These are phyloP conservation scores for Brachionus sp. DNA, from an alignment of 1,140 invertebrate genomes.

Conservation along the genomic window DNA sequence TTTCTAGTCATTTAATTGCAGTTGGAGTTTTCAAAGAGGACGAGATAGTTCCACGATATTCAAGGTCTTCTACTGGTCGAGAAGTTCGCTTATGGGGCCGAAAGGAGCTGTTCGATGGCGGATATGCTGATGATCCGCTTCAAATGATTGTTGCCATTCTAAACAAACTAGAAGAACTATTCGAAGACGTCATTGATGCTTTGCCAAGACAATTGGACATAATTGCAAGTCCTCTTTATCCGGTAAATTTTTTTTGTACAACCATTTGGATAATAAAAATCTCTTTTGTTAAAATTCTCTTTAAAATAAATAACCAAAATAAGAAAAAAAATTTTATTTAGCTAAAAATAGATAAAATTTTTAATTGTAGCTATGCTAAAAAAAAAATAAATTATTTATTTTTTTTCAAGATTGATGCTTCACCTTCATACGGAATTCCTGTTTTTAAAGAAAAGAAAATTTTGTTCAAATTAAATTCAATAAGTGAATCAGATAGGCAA, in stretches of 20 bases:
- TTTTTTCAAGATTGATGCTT: background rate
- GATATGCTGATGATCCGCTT: constrained; percentile 9
- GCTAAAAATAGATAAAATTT: too few species aligned
- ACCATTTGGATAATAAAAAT: background rate
- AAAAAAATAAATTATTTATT: background rate
- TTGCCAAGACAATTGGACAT: constrained; percentile 29
- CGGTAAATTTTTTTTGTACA: background rate
- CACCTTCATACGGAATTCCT: background rate
- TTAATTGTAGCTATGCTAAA: too few species aligned
- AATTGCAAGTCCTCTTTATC: constrained; percentile 24
- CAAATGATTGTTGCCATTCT: background rate
- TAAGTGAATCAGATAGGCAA: constrained; percentile 33
- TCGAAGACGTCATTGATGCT: constrained; percentile 13
- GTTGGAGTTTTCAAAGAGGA: constrained; percentile 20
- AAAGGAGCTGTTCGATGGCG: background rate
- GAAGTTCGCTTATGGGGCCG: background rate
- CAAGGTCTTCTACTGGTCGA: background rate
- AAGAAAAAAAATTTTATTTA: background rate
- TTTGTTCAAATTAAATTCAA: background rate
- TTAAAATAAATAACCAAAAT: too few species aligned
- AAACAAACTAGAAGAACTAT: background rate
- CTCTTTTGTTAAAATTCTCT: background rate
- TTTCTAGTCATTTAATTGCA: constrained; percentile 7
- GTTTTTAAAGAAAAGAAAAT: constrained; percentile 29
- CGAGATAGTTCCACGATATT: background rate